phyloP scores from a whole-genome alignment of 2,888 invertebrate species.

The Hypena proboscidalis region DNA sequence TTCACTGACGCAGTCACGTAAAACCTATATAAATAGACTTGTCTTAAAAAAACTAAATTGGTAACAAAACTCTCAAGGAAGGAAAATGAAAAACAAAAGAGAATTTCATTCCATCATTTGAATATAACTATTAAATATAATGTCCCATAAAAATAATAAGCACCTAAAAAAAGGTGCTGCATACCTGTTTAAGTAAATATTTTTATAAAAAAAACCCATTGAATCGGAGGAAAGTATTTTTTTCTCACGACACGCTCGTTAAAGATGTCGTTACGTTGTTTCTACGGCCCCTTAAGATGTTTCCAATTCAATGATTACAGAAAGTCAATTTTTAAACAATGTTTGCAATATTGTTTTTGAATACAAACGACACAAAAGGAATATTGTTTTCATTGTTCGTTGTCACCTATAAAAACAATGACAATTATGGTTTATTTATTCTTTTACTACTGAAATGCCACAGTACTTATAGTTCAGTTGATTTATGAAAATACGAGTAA shows the following conservation, averaged over 20 bases:
- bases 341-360: slow-evolving; percentile 30
- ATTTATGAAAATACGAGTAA: too few species aligned
- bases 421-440: too few species aligned
- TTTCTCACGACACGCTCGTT: slow-evolving; percentile 52
- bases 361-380: too few species aligned
- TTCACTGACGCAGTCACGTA: too few species aligned
- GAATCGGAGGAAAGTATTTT: slow-evolving; percentile 50
- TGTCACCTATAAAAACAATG: too few species aligned
- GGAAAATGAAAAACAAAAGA: too few species aligned
- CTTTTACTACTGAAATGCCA: too few species aligned
- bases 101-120: slow-evolving; percentile 1
- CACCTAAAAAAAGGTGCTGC: slow-evolving; percentile 31
- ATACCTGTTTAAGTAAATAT: slow-evolving; percentile 46
- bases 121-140: slow-evolving; percentile 16
- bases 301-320: slow-evolving; percentile 49
- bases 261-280: slow-evolving; percentile 51
- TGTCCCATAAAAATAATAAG: slow-evolving; percentile 31
- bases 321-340: slow-evolving; percentile 51
- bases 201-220: slow-evolving; percentile 63
- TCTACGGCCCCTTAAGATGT: slow-evolving; percentile 46
- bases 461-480: too few species aligned
- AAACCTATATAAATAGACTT: too few species aligned
- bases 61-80: too few species aligned
- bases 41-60: too few species aligned
- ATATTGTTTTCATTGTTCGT: too few species aligned